Conservation (phyloP, 2,888 invertebrate genomes). For the Stenotaenia linearis region DNA sequence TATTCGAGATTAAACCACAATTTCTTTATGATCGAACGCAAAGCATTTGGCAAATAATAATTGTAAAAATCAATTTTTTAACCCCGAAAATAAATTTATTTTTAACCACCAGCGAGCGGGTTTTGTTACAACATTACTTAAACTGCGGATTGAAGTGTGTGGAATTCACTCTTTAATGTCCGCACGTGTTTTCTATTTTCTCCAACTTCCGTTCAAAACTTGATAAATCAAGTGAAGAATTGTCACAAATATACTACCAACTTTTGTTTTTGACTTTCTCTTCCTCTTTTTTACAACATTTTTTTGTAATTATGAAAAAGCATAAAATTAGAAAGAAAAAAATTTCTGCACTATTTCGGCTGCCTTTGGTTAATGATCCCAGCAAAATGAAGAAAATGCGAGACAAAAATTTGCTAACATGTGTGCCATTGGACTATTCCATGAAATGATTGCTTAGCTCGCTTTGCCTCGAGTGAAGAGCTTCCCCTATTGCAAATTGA, state of each 20-base stretch:
- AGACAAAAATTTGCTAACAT: not conserved
- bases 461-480: not conserved
- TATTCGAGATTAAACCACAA: too few relatives aligned
- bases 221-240: slow-evolving; percentile 5
- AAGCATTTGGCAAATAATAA: too few relatives aligned
- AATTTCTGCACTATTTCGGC: slow-evolving; percentile 1
- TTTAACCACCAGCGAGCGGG: not conserved
- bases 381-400: not conserved
- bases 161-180: not conserved
- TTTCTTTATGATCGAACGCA: too few relatives aligned
- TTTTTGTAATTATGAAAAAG: not conserved
- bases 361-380: slow-evolving; percentile 7
- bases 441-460: not conserved
- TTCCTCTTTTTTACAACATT: not conserved
- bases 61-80: too few relatives aligned
- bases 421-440: slow-evolving; percentile 1
- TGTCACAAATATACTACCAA: not conserved
- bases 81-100: not conserved
- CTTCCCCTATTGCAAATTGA: not conserved
- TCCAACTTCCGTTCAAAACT: not conserved
- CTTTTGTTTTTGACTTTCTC: not conserved
- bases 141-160: not conserved
- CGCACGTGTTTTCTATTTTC: not conserved
- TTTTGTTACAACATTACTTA: not conserved
- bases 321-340: not conserved